Evolutionary conservation across 2,113 vertebrate species (phyloP).

Genomic region (Dipodomys spectabilis): DNA sequence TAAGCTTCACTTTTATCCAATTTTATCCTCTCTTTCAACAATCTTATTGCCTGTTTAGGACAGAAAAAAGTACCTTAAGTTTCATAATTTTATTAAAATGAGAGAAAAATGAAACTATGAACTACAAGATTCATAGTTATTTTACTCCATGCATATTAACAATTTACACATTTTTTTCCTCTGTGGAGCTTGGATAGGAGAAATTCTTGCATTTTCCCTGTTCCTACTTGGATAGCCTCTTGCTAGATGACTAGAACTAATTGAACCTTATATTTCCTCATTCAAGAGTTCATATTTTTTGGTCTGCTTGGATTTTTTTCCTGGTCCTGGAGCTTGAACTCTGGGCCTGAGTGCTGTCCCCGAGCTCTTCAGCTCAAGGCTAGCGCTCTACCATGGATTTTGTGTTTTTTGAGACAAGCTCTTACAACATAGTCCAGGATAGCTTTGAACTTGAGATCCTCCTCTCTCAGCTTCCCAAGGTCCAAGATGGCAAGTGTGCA

Average conservation of each 20-base stretch:
- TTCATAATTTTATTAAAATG: conserved; percentile 50
- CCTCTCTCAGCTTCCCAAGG: no score
- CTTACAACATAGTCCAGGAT: no score
- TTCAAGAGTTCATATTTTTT: neutral
- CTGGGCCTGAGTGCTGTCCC: no score
- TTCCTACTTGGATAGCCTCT: neutral
- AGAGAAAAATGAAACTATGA: neutral
- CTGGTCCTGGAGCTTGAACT: no score
- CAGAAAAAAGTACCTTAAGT: conserved; percentile 74
- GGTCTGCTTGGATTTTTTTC: neutral
- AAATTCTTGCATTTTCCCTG: neutral
- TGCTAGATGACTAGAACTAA: neutral
- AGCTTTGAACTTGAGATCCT: no score
- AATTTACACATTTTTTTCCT: neutral
- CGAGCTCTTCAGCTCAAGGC: no score
- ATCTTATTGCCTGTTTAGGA: neutral
- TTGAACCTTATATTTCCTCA: neutral
- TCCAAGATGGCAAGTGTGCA: no score
- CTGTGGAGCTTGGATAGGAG: neutral
- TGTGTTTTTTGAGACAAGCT: neutral
- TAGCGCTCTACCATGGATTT: neutral
- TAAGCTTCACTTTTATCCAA: neutral
- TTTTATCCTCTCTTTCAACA: neutral
- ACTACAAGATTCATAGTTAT: neutral
- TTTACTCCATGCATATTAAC: neutral